These are phyloP conservation scores for Notiomystis cincta DNA, from an alignment of 2,113 vertebrate species.

Conservation along the genomic window DNA sequence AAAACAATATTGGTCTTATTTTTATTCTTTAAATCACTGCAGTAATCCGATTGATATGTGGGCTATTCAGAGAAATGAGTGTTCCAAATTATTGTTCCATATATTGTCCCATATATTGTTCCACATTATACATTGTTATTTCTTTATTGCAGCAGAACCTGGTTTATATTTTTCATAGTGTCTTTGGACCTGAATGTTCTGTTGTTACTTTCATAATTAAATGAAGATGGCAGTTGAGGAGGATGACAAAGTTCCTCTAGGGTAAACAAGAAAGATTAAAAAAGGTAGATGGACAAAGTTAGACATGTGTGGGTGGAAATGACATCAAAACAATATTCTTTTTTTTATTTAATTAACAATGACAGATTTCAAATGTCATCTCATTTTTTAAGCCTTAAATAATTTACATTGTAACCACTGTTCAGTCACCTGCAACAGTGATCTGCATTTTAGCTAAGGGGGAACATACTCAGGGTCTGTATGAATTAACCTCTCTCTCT, in stretches of 20 bases:
- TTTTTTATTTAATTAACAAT: neutral
- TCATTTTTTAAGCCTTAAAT: neutral
- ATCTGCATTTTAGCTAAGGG: neutral
- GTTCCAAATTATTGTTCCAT: neutral
- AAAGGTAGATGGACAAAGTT: neutral
- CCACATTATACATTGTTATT: neutral
- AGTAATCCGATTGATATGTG: neutral
- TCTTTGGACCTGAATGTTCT: neutral
- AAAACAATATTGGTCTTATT: neutral
- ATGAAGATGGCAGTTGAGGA: neutral
- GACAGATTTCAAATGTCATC: neutral
- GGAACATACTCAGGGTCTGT: neutral
- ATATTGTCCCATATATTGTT: neutral
- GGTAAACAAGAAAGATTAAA: neutral
- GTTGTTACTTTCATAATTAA: neutral
- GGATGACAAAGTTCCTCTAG: neutral
- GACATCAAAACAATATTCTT: neutral
- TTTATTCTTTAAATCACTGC: neutral
- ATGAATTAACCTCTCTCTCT: neutral
- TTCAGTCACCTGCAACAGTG: neutral
- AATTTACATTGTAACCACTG: neutral
- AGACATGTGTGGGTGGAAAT: neutral
- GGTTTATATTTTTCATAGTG: neutral
- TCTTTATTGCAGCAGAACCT: neutral
- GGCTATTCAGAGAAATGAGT: neutral